Base-by-base conservation (phyloP, 2,888 invertebrate genomes). In the Venusia cambrica region DNA sequence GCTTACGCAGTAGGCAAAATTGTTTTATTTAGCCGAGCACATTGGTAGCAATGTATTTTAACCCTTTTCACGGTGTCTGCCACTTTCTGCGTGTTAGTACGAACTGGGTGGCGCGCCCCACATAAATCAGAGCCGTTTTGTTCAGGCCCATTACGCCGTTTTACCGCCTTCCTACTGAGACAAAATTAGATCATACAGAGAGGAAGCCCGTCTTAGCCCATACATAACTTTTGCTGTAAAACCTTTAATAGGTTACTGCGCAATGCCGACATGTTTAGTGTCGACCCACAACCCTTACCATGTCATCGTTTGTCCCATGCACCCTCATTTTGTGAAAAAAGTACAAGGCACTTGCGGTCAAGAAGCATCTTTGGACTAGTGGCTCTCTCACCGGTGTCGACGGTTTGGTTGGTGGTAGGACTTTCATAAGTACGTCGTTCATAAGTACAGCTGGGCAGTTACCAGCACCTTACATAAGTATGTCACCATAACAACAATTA, bases 81-180 rank as follows among this genome's bases (percentile, higher is more conserved):
- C 73, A 73, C 70, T 73, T 74, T 75, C 76, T 75, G 77, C 77
- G 72, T 69, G 74, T 73, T 71, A 68, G 76, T 62, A 52, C 68
- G 64, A 67, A 64, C 62, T 67, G 73, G 72, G 74, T 68, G 73
- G 70, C 63, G 60, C 51, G 70, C 65, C 73, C 73, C 63, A 67
- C 65, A 77, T 78, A 79, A 80, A 79, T 80, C 79, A 77, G 74
- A 66, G 71, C 68, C 76, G 70, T 79, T 77, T 78, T 78, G 76
- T 77, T 77, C 76, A 63, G 73, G 67, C 66, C 77, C 75, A 79
- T 83, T 80, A 79, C 79, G 62, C 53, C 74, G 72, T 74, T 79
- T 80, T 79, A 79, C 80, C 76, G 74, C 77, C 73, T 75, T 75
- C 69, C 70, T 76, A 74, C 76, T 72, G 75, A 74, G 71, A 79